phyloP scores from a whole-genome alignment of 2,888 invertebrate genomes.

The Aphodius granarius region DNA sequence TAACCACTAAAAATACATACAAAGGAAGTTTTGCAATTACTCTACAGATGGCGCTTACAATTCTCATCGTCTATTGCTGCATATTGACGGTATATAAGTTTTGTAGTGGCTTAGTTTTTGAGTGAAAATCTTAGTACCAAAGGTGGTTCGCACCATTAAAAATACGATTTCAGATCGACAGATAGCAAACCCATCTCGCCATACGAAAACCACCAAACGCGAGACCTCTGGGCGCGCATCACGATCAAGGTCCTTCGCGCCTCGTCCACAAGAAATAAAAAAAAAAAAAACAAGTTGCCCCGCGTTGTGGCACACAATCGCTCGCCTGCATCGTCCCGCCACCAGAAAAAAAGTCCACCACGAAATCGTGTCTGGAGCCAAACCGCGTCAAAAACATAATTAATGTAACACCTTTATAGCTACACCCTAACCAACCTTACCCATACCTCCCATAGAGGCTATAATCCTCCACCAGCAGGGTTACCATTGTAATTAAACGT shows the following conservation, averaged over 20 bases:
- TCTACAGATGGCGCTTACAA: no score
- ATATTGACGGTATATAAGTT: no score
- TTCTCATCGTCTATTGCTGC: no score
- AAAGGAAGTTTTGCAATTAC: no score
- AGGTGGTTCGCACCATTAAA: background rate
- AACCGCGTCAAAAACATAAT: slow-evolving; percentile 36
- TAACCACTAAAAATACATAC: no score
- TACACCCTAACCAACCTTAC: background rate
- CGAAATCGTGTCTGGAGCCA: slow-evolving; percentile 35
- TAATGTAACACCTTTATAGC: slow-evolving; percentile 37
- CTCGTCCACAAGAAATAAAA: background rate
- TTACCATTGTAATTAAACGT: background rate
- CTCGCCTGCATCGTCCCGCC: background rate
- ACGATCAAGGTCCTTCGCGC: background rate
- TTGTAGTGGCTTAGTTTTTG: no score
- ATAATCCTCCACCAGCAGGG: background rate
- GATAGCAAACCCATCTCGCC: background rate
- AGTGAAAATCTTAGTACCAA: no score
- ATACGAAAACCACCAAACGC: background rate
- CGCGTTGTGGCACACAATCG: background rate
- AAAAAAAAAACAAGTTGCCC: background rate
- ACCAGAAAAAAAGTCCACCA: slow-evolving; percentile 25
- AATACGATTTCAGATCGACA: background rate
- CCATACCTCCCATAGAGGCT: background rate
- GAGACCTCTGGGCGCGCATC: background rate